Evolutionary conservation across 1,140 invertebrate species (phyloP).

Genomic region (Stegodyphus mimosarum): DNA sequence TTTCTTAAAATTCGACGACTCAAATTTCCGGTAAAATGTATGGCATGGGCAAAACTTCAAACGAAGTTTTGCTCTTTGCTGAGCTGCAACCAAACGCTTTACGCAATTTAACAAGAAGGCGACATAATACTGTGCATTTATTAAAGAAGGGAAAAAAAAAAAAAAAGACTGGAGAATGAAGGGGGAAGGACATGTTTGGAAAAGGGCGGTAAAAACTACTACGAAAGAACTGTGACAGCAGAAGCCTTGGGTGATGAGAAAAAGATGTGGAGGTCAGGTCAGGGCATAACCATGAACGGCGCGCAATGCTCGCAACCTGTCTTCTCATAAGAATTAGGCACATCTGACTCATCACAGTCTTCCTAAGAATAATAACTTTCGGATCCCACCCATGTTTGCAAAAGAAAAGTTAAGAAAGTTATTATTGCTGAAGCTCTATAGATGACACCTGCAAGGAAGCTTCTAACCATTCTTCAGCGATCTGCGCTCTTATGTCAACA

Average conservation of each 20-base stretch:
- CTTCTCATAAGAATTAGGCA: not conserved
- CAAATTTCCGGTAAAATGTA: too few species aligned
- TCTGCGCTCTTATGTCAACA: too few species aligned
- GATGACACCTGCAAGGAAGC: not conserved
- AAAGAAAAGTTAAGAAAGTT: slow-evolving; percentile 2
- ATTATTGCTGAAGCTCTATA: not conserved
- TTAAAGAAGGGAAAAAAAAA: not conserved
- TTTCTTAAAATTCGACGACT: too few species aligned
- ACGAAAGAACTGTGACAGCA: slow-evolving; percentile 14
- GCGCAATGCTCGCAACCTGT: not conserved
- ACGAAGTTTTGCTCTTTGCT: too few species aligned
- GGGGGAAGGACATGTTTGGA: slow-evolving; percentile 6
- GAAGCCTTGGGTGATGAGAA: slow-evolving; percentile 29
- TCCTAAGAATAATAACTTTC: slow-evolving; percentile 25
- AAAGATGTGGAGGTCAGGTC: slow-evolving; percentile 18
- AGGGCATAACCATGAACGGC: not conserved
- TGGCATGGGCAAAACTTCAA: too few species aligned
- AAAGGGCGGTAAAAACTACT: slow-evolving; percentile 5
- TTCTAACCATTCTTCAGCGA: not conserved
- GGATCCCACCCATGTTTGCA: slow-evolving; percentile 23
- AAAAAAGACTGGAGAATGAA: not conserved
- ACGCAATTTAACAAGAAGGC: too few species aligned
- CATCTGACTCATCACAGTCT: not conserved
- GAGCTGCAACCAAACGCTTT: too few species aligned
- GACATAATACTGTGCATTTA: too few species aligned